Evolutionary conservation across 2,113 vertebrate genomes (phyloP).

Genomic region (Copsychus sechellarum): DNA sequence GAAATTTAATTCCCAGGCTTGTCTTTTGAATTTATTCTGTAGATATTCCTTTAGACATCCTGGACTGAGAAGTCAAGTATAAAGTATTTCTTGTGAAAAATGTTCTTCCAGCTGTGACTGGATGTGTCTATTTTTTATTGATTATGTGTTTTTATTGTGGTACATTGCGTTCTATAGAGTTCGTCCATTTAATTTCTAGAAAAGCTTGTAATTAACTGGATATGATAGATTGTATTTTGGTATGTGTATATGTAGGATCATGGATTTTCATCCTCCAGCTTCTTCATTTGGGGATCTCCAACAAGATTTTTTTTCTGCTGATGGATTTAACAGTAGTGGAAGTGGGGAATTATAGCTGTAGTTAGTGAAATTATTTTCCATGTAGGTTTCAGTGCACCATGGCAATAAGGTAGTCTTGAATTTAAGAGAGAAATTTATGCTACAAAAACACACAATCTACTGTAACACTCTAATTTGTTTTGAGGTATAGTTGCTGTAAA

Average conservation of each 20-base stretch:
- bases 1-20: not conserved
- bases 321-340: not conserved
- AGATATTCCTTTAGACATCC: not conserved
- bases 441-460: not conserved
- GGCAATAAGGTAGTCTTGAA: not conserved
- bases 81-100: not conserved
- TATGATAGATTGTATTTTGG: not conserved
- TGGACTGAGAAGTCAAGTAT: not conserved
- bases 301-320: not conserved
- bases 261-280: not conserved
- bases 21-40: not conserved
- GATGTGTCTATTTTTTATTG: not conserved
- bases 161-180: accelerated
- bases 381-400: not conserved
- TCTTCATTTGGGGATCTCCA: not conserved
- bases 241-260: not conserved
- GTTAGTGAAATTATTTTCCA: not conserved
- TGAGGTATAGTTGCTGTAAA: not conserved
- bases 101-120: not conserved
- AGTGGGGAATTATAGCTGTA: not conserved
- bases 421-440: not conserved
- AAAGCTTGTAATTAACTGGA: not conserved
- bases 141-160: not conserved
- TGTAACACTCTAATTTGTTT: not conserved
- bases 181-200: not conserved